Evolutionary conservation across 1,140 invertebrate species (phyloP).

Genomic region (Leptinotarsa defecta): DNA sequence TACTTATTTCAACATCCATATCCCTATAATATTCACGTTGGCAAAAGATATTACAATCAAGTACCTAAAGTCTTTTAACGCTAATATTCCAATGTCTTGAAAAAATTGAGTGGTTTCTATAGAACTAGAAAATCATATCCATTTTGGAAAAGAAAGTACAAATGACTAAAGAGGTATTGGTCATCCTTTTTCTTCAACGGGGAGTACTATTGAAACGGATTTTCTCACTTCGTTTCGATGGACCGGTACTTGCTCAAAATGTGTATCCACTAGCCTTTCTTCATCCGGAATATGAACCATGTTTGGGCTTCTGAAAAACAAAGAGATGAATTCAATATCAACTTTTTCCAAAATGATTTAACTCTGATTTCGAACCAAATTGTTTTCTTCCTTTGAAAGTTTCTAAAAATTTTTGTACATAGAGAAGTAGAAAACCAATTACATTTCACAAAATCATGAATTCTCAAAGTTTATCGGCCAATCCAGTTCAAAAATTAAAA

Average conservation of each 20-base stretch:
- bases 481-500: too few species aligned
- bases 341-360: neutral
- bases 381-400: too few species aligned
- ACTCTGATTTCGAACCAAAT: neutral
- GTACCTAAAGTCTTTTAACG: neutral
- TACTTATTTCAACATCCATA: too few species aligned
- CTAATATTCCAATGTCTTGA: neutral
- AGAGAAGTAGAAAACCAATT: too few species aligned
- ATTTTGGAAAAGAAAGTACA: neutral
- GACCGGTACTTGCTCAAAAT: constrained; percentile 44
- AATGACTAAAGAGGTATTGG: constrained; percentile 34
- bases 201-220: constrained; percentile 63
- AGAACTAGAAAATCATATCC: neutral
- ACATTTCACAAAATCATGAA: too few species aligned
- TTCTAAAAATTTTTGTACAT: too few species aligned
- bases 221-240: constrained; percentile 52
- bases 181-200: constrained; percentile 62
- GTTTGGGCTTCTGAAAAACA: constrained; percentile 43
- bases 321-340: neutral
- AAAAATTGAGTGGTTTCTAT: constrained; percentile 6
- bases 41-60: too few species aligned
- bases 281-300: constrained; percentile 55
- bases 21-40: too few species aligned
- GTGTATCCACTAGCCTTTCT: constrained; percentile 51
- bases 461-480: too few species aligned